A percentile compares a stretch with the other conserved stretches of the same genome.
Conservation (phyloP, 1,140 invertebrate genomes). For the Lutraria rhynchaena region DNA sequence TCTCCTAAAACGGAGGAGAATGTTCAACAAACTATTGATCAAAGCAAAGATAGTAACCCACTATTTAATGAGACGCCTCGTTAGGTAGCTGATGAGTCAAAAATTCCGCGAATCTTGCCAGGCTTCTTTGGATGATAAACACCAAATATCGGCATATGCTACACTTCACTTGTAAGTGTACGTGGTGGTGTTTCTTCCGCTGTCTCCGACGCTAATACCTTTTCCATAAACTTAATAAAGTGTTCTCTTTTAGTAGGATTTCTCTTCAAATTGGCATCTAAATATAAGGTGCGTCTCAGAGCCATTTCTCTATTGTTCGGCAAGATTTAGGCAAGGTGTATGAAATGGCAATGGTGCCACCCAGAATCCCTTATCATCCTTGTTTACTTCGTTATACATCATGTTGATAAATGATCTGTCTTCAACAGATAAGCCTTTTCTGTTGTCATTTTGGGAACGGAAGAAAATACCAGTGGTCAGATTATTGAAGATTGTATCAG, state of each 20-base stretch:
- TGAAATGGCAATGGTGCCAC: constrained; percentile 40
- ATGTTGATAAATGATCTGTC: constrained; percentile 36
- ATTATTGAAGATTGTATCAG: not conserved
- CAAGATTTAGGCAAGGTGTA: not conserved
- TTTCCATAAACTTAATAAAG: constrained; percentile 35
- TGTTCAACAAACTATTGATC: constrained; percentile 1
- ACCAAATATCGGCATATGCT: constrained; percentile 47
- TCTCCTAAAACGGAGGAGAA: constrained; percentile 28
- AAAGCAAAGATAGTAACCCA: constrained; percentile 2
- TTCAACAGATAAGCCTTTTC: constrained; percentile 19
- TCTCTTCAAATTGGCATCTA: constrained; percentile 22
- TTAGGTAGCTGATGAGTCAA: constrained; percentile 42
- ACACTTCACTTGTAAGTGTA: not conserved
- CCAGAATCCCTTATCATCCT: constrained; percentile 13
- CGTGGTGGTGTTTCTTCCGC: constrained; percentile 8
- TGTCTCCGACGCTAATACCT: constrained; percentile 10
- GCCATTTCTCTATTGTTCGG: constrained; percentile 34
- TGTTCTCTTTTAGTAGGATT: constrained; percentile 17
- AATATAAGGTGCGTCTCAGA: not conserved
- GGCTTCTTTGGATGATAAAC: constrained; percentile 46
- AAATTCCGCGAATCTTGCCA: constrained; percentile 45
- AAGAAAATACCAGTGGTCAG: constrained; percentile 13
- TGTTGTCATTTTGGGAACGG: constrained; percentile 14
- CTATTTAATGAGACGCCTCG: constrained; percentile 43
- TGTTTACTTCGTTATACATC: not conserved